A percentile compares a stretch with the other conserved stretches of the same genome.
phyloP scores from a whole-genome alignment of 2,797 vertebrate species.

The Crocidura indochinensis region DNA sequence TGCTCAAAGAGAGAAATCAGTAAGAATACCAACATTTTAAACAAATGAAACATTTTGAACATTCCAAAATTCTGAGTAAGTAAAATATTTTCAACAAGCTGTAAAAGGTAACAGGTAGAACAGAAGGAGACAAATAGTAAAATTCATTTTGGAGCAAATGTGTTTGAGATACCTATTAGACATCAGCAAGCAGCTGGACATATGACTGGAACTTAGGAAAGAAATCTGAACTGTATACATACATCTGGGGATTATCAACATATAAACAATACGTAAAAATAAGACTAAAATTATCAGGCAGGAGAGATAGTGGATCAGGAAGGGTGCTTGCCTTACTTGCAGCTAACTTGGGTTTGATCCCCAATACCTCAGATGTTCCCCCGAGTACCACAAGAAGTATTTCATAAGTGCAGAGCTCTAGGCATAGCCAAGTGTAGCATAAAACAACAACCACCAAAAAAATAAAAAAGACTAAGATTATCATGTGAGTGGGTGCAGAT shows the following conservation, averaged over 20 bases:
- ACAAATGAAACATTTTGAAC: background rate
- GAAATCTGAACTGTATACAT: constrained; percentile 24
- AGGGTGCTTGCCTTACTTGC: too few species aligned
- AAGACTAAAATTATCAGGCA: background rate
- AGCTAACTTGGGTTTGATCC: too few species aligned
- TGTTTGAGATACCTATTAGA: background rate
- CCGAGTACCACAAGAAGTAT: too few species aligned
- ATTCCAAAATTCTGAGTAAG: too few species aligned
- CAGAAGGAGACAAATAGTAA: background rate
- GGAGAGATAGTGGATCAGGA: too few species aligned
- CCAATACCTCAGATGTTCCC: too few species aligned
- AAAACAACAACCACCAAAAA: too few species aligned
- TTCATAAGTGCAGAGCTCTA: too few species aligned
- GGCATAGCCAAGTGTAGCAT: too few species aligned
- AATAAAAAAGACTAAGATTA: background rate
- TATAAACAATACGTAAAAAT: background rate
- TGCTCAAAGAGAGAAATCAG: constrained; percentile 50
- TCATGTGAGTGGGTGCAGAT: background rate
- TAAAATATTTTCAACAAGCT: background rate
- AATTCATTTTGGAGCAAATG: background rate
- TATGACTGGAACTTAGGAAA: constrained; percentile 4
- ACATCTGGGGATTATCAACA: constrained; percentile 21
- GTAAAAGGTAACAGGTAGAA: background rate
- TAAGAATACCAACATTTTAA: background rate
- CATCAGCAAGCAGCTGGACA: constrained; percentile 41